phyloP scores from a whole-genome alignment of 2,888 invertebrate species.

The Isoperla grammatica region DNA sequence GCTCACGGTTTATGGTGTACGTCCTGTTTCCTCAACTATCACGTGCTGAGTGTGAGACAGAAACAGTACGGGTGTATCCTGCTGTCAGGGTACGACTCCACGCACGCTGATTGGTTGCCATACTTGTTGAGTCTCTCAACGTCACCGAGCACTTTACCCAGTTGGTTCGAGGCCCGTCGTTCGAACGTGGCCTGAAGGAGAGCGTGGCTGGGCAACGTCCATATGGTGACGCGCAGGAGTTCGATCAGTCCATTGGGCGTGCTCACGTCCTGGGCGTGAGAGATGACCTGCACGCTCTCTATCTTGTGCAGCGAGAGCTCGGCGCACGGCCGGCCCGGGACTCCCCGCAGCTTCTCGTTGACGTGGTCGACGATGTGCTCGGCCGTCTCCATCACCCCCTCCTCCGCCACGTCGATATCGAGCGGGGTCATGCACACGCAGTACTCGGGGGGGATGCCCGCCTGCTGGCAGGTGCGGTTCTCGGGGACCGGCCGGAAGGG shows the following conservation, averaged over 20 bases:
- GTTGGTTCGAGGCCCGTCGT: too few species aligned
- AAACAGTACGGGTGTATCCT: not conserved
- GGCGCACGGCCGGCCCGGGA: conserved; percentile 6
- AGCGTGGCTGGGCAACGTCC: too few species aligned
- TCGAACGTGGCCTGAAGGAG: too few species aligned
- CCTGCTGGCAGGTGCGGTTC: conserved; percentile 40
- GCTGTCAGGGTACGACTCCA: not conserved
- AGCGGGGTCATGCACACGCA: conserved; percentile 40
- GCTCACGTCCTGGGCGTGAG: conserved; percentile 1
- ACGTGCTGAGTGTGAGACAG: not conserved
- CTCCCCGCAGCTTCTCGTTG: conserved; percentile 24
- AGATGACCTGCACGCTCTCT: conserved; percentile 18
- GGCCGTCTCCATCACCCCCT: conserved; percentile 32
- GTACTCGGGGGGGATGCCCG: conserved; percentile 41
- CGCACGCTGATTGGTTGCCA: conserved; percentile 22
- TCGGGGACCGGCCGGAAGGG: conserved; percentile 39
- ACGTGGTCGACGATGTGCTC: conserved; percentile 33
- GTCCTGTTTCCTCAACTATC: too few species aligned
- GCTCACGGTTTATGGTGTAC: too few species aligned
- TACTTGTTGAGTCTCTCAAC: conserved; percentile 22
- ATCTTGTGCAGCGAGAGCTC: conserved; percentile 16
- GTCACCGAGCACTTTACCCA: conserved; percentile 13
- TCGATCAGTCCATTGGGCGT: too few species aligned
- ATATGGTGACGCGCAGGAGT: too few species aligned
- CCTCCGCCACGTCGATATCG: conserved; percentile 29